A percentile compares a stretch with the other conserved stretches of the same genome.
Conservation (phyloP, 2,797 vertebrate genomes). For the Liasis olivaceus region DNA sequence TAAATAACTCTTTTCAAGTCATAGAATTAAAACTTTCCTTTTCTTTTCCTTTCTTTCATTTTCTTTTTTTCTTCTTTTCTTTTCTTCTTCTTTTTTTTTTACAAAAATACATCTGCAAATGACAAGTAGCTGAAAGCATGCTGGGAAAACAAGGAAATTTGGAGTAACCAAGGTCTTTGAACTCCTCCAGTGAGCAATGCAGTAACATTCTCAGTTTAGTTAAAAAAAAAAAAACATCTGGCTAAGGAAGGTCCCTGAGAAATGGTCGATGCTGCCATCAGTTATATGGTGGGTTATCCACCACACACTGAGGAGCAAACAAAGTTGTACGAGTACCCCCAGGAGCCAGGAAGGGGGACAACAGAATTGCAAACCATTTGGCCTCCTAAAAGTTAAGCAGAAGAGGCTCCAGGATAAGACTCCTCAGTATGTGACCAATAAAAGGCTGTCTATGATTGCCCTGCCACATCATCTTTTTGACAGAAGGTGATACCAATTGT, state of each 20-base stretch:
- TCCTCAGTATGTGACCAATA: not conserved
- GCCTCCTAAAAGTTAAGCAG: not conserved
- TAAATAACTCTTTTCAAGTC: not conserved
- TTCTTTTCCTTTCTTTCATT: not conserved
- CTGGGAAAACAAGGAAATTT: not conserved
- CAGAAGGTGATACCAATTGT: not conserved
- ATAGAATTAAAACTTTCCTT: not conserved
- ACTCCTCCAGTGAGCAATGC: not conserved
- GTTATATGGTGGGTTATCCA: not conserved
- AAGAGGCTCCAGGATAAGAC: not conserved
- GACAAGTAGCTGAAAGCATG: conserved; percentile 19
- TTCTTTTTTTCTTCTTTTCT: too few relatives aligned
- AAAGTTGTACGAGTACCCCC: not conserved
- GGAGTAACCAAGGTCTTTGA: not conserved
- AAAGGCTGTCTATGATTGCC: not conserved
- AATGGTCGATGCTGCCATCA: conserved; percentile 26
- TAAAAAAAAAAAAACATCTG: not conserved
- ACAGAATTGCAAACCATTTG: not conserved
- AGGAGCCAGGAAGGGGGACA: not conserved
- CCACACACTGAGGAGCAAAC: not conserved
- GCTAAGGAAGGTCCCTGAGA: conserved; percentile 36
- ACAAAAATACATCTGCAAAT: conserved; percentile 5
- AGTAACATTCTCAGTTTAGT: not conserved
- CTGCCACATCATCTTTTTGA: not conserved
- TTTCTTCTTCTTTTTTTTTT: not conserved